phyloP scores from a whole-genome alignment of 2,113 vertebrate species.

The Dendrocopos noguchii region DNA sequence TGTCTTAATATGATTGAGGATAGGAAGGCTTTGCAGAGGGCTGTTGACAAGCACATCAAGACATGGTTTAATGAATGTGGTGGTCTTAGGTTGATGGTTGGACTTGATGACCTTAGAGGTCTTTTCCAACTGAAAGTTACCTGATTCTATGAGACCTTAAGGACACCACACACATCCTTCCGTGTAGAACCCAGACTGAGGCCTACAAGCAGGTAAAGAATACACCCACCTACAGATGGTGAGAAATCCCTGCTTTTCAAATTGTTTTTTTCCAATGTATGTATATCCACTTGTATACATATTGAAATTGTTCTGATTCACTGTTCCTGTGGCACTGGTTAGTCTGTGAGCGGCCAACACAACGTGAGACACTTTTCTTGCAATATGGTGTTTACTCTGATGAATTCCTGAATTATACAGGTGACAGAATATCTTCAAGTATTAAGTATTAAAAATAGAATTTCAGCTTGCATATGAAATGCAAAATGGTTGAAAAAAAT shows the following conservation, averaged over 20 bases:
- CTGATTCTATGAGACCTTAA: background rate
- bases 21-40: no score
- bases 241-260: background rate
- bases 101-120: no score
- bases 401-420: slow-evolving; percentile 11
- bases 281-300: background rate
- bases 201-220: background rate
- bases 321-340: background rate
- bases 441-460: background rate
- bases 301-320: background rate
- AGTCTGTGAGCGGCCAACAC: background rate
- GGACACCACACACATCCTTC: accelerated
- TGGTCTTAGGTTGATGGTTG: no score
- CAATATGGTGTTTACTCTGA: background rate
- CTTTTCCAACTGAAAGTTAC: no score
- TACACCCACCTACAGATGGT: slow-evolving; percentile 34
- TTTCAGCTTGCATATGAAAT: slow-evolving; percentile 5
- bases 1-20: no score
- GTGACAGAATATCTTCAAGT: background rate
- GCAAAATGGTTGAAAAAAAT: slow-evolving; percentile 1
- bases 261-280: no score
- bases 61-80: no score
- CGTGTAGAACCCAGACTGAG: accelerated
- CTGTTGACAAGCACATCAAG: no score
- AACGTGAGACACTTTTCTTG: background rate